Evolutionary conservation across 2,888 invertebrate genomes (phyloP), one percentile per base, ranked within the genome.

Genomic region (Clitarchus hookeri): DNA sequence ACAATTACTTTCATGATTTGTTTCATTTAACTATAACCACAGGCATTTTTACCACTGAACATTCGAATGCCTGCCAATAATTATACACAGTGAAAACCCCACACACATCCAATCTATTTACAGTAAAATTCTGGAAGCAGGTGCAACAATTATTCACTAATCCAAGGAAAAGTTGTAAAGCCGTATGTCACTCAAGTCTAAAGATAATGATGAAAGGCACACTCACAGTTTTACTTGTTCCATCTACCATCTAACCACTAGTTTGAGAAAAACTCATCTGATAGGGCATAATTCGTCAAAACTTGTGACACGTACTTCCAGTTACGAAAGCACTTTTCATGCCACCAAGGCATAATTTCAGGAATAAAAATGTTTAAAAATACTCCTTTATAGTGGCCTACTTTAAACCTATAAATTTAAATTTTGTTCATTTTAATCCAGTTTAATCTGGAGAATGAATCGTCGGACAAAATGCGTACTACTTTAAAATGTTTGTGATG

Each of bases 131-230:
- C 65, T 65, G 65, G 65, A 65, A 65, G 65, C 65, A 65, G 19
- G 65, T 65, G 65, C 65, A 65, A 65, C 65, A 65, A n/a, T 19
- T 65, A 65, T 65, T 27, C 82, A 82, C 82, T 82, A 82, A 27
- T 82, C 36, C 82, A 82, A 82, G 82, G 36, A 82, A 27, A 27
- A 23, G 36, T 82, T 12, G 27, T 27, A 26, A 82, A 82, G 82
- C 27, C 82, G n/a, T 82, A 82, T 36, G 36, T 82, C 65, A 65
- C 65, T 65, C 65, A 65, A 65, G 65, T 65, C 65, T 65, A 65
- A 65, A 65, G 65, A 65, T 65, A 65, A 65, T 65, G 65, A 65
- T 65, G 65, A 65, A 65, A 65, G 65, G 65, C 65, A 65, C 65
- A 65, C 65, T 65, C 65, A 65, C 65, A 65, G 65, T 65, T 65